Conservation (phyloP, 2,888 invertebrate species). For the Nemotelus pantherinus region DNA sequence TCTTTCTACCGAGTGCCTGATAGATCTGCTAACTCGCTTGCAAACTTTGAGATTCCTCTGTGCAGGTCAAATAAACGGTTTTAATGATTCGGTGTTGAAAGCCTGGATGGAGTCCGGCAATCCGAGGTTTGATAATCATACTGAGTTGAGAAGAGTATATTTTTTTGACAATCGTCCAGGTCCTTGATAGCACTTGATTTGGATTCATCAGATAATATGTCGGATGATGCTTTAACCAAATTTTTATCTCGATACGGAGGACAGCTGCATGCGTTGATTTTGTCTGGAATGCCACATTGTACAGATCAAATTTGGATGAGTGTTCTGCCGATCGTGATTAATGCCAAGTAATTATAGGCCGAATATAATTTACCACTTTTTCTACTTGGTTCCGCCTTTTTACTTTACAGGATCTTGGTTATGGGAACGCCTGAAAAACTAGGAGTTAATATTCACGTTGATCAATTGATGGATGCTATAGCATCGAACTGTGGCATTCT, state of each 20-base stretch:
- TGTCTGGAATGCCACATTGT: constrained; percentile 97
- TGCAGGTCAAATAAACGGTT: constrained; percentile 97
- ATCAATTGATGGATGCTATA: constrained; percentile 97
- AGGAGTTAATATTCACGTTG: constrained; percentile 96
- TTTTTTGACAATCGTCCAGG: constrained; percentile 59
- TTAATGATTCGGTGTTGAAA: constrained; percentile 93
- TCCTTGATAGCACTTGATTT: constrained; percentile 89
- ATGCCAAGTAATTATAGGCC: constrained; percentile 78
- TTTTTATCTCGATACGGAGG: constrained; percentile 90
- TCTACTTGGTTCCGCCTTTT: too few species aligned
- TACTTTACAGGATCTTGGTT: constrained; percentile 82
- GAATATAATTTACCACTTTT: not conserved
- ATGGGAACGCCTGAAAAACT: constrained; percentile 98
- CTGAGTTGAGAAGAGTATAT: not conserved
- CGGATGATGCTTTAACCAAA: constrained; percentile 91
- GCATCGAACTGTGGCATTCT: constrained; percentile 90
- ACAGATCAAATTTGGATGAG: constrained; percentile 99
- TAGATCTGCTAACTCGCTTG: constrained; percentile 89
- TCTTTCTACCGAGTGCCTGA: constrained; percentile 90
- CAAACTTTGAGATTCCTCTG: constrained; percentile 88
- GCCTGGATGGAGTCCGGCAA: constrained; percentile 90
- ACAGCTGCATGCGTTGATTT: constrained; percentile 86
- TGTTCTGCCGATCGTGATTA: constrained; percentile 88
- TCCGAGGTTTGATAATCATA: constrained; percentile 65
- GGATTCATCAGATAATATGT: constrained; percentile 93